Percentiles rank a stretch among this genome's conserved stretches.
phyloP scores from a whole-genome alignment of 1,140 invertebrate species.

The Melipona quadrifasciata region DNA sequence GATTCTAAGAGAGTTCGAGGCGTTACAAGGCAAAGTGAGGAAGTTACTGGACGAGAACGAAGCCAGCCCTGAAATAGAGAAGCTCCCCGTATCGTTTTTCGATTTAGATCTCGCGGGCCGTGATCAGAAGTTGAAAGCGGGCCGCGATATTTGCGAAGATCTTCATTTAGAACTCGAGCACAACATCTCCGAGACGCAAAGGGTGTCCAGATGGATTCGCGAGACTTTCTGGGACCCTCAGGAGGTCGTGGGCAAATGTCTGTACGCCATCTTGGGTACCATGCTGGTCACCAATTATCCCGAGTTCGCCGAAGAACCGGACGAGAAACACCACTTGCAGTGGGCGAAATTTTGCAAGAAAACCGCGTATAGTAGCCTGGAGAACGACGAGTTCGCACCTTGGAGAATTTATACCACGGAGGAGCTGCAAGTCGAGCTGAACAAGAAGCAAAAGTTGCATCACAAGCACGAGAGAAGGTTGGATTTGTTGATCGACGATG shows the following conservation, averaged over 20 bases:
- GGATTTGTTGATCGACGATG: constrained; percentile 48
- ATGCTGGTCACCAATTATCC: constrained; percentile 79
- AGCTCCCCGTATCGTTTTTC: constrained; percentile 71
- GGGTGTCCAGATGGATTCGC: constrained; percentile 78
- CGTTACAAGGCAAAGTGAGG: constrained; percentile 59
- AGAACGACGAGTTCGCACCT: constrained; percentile 49
- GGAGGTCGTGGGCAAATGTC: constrained; percentile 72
- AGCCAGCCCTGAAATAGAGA: constrained; percentile 59
- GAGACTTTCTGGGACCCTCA: constrained; percentile 76
- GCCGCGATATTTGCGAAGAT: constrained; percentile 75
- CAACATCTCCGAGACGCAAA: constrained; percentile 72
- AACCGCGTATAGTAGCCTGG: constrained; percentile 33
- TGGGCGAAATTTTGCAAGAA: constrained; percentile 61
- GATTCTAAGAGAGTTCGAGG: constrained; percentile 62
- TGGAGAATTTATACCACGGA: constrained; percentile 56
- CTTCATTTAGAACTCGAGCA: constrained; percentile 71
- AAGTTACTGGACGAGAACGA: constrained; percentile 76
- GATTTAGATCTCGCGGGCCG: constrained; percentile 69
- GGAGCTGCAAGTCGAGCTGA: constrained; percentile 41
- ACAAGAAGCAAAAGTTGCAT: constrained; percentile 49
- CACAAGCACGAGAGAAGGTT: constrained; percentile 54
- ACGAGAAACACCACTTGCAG: constrained; percentile 28
- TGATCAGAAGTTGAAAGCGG: constrained; percentile 70
- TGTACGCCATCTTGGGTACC: constrained; percentile 76
- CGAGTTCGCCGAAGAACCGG: constrained; percentile 24